These are phyloP conservation scores for Drosophila antonietae DNA, from an alignment of 2,888 invertebrate genomes.

Conservation along the genomic window DNA sequence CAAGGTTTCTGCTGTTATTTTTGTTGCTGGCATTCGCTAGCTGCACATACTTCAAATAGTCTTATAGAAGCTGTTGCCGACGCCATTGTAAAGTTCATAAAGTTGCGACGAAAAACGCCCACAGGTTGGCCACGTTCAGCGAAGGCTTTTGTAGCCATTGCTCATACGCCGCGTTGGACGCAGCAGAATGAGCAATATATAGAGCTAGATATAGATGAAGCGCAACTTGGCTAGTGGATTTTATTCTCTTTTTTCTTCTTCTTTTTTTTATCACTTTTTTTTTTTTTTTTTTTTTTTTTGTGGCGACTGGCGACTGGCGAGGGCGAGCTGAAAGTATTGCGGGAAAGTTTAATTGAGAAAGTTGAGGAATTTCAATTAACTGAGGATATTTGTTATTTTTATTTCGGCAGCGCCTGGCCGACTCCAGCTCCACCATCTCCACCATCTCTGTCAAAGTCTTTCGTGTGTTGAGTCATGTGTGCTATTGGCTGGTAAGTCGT, in stretches of 20 bases:
- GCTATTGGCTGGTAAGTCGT: constrained; percentile 65
- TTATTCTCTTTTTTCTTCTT: constrained; percentile 2
- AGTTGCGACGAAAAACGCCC: constrained; percentile 73
- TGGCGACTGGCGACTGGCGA: constrained; percentile 32
- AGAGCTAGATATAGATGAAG: constrained; percentile 34
- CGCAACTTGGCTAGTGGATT: constrained; percentile 48
- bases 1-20: constrained; percentile 44
- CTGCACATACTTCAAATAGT: constrained; percentile 76
- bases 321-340: constrained; percentile 74
- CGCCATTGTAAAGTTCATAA: constrained; percentile 68
- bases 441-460: constrained; percentile 43
- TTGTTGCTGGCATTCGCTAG: constrained; percentile 40
- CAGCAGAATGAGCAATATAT: constrained; percentile 10
- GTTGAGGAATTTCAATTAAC: constrained; percentile 85
- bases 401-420: constrained; percentile 57
- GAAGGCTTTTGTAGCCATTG: constrained; percentile 62
- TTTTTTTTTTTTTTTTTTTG: constrained; percentile 17
- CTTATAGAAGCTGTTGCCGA: constrained; percentile 60
- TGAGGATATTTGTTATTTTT: constrained; percentile 82
- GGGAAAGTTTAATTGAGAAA: constrained; percentile 84
- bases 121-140: constrained; percentile 70
- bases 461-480: constrained; percentile 76
- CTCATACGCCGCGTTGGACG: constrained; percentile 70
- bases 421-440: constrained; percentile 1
- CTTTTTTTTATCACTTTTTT: neutral